Conservation (phyloP, 2,888 invertebrate genomes). For the Malacosoma neustria region DNA sequence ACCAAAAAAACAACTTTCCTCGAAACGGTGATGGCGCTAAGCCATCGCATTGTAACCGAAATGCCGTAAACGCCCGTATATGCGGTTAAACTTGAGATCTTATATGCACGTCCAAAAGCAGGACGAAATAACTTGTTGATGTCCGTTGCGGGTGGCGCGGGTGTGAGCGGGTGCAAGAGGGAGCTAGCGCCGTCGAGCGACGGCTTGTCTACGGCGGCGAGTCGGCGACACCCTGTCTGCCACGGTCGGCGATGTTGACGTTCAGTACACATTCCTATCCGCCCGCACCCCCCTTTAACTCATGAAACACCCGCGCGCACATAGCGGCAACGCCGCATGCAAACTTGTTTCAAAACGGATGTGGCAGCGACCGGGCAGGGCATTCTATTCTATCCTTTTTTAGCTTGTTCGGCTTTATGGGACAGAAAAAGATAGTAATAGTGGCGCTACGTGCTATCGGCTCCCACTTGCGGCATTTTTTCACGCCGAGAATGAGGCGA, state of each 20-base stretch:
- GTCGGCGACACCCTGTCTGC: constrained; percentile 97
- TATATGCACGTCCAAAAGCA: constrained; percentile 37
- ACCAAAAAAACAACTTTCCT: constrained; percentile 71
- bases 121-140: constrained; percentile 74
- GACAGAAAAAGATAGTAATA: constrained; percentile 47
- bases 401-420: constrained; percentile 17
- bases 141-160: constrained; percentile 56
- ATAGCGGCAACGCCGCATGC: constrained; percentile 72
- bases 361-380: constrained; percentile 75
- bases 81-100: constrained; percentile 42
- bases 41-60: constrained; percentile 26
- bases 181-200: constrained; percentile 77
- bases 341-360: constrained; percentile 85
- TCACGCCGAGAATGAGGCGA: constrained; percentile 79
- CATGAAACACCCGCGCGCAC: constrained; percentile 61
- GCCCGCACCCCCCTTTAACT: constrained; percentile 57
- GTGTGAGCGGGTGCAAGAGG: constrained; percentile 45
- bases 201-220: constrained; percentile 87
- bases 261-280: constrained; percentile 67
- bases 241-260: constrained; percentile 85
- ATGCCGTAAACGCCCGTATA: constrained; percentile 38
- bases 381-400: constrained; percentile 40
- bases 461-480: constrained; percentile 78
- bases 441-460: constrained; percentile 75
- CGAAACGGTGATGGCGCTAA: constrained; percentile 72